Evolutionary conservation across 2,888 invertebrate genomes (phyloP), one percentile per base, ranked within the genome.

Genomic region (Melinaea menophilus): DNA sequence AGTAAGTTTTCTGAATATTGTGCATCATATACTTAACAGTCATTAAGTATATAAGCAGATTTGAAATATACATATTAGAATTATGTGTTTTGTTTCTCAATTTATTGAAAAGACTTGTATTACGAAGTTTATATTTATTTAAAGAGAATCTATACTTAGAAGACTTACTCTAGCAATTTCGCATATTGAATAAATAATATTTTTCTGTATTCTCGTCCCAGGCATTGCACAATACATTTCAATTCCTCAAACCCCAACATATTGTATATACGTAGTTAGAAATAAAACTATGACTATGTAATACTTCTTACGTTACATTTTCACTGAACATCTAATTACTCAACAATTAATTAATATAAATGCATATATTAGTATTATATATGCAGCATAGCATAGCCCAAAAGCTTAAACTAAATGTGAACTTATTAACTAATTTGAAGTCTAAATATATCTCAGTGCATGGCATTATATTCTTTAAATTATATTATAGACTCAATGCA

Each of bases 381-480:
- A 51, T 51, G 51, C 51, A 51, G 51, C 51, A 31, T 51, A 22
- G 51, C 51, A 51, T 51, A 51, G 51, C 51, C 22, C 31, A 51
- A 9, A 51, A 51, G 51, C 51, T 51, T 51, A 51, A 51, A 51
- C 51, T 31, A 51, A 31, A 31, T 31, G 51, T 51, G 51, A 31
- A 5, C 51, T 51, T 51, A 51, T 9, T 9, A 51, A 51, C 51
- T 51, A 51, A 7, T 51, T 51, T 31, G 31, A 51, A 51, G 31
- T 31, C 31, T 51, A 51, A 62, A 75, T 22, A 2, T 41, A 41
- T 41, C 11, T 51, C 51, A 84, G 85, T 85, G 85, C 86, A 86
- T 86, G 86, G 85, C 82, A 82, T 81, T 76, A 80, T 82, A 83
- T 81, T 84, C 81, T 71, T 55, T 63, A 4, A 51, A 48, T 41